Base-by-base conservation (phyloP, 2,797 vertebrate species). In the Sebastes steindachneri region DNA sequence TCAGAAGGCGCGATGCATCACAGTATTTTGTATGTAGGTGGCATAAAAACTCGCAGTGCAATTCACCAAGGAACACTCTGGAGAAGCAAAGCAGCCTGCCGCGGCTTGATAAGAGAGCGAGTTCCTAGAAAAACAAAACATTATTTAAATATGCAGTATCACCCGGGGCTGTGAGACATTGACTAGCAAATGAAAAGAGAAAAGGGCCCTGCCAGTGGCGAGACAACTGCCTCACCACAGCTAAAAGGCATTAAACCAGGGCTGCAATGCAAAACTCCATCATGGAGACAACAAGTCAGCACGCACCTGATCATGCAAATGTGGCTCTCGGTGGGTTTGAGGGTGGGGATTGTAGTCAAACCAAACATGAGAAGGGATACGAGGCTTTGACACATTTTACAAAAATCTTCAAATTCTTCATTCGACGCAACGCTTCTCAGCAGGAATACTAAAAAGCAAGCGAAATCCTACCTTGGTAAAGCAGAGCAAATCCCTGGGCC, bases 401-500 rank as follows among this genome's bases (percentile, higher is more conserved):
- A 53, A 45, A 48, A 55, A 37, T 28, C 15, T 26, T 51, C 48
- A 51, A 51, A 23, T 26, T 35, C 28, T 31, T 70, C n/a, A 26
- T 21, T n/a, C 0, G 1, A 65, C 3, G 1, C 26, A 59, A 45
- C n/a, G 4, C 21, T 54, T 54, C n/a, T 19, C 21, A 29, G 9
- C 19, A 41, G 4, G 7, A 31, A n/a, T 7, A 23, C 25, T 9
- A 19, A 48, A 55, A n/a, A 29, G 23, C 15, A 25, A 8, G 25
- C 29, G 3, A 33, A 55, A 10, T 23, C 82, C 35, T 65, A 99
- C 98, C 98, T 95, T 96, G 95, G 69, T 99, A 99, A n/a, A 97
- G 93, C 89, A 99, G 93, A 81, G 98, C 97, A 75, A 99, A 99
- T 26, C 98, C 98, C 69, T 98, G 97, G 51, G 97, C 97, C 85